A percentile compares a stretch with the other conserved stretches of the same genome.
phyloP scores from a whole-genome alignment of 64 coral and sea anemone genomes.

The Porites australiensis region DNA sequence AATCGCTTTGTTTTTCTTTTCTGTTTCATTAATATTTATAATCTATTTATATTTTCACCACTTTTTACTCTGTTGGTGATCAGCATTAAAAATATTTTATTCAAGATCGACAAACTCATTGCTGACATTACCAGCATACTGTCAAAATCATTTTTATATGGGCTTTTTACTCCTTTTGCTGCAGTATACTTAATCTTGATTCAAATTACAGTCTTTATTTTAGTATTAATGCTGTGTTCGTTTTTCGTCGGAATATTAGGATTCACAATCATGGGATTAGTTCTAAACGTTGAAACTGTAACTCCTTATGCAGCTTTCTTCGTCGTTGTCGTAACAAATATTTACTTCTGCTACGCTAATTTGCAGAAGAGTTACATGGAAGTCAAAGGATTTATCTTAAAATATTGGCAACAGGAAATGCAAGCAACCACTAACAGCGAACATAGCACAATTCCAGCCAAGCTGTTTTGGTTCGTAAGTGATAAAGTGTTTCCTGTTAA shows the following conservation, averaged over 20 bases:
- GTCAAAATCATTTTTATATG: no score
- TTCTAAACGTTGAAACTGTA: neutral
- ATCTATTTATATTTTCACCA: neutral
- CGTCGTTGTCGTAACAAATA: no score
- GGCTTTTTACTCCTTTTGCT: no score
- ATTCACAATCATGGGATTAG: neutral
- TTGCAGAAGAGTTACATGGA: neutral
- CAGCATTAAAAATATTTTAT: no score
- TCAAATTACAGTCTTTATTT: no score
- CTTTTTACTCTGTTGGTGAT: neutral
- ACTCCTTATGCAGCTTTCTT: neutral
- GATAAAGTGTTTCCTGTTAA: neutral
- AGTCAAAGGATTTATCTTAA: neutral
- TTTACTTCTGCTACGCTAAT: neutral
- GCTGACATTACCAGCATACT: no score
- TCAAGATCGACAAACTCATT: no score
- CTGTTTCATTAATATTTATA: neutral
- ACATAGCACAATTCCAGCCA: neutral
- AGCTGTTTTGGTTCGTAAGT: slow-evolving; percentile 1
- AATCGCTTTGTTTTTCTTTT: neutral
- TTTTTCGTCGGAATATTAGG: neutral
- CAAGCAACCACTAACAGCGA: neutral
- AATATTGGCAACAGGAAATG: neutral
- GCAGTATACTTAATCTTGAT: no score
- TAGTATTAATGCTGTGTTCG: neutral